Evolutionary conservation across 2,797 vertebrate genomes (phyloP), one percentile per base, ranked within the genome.

Genomic region (Clamator glandarius): DNA sequence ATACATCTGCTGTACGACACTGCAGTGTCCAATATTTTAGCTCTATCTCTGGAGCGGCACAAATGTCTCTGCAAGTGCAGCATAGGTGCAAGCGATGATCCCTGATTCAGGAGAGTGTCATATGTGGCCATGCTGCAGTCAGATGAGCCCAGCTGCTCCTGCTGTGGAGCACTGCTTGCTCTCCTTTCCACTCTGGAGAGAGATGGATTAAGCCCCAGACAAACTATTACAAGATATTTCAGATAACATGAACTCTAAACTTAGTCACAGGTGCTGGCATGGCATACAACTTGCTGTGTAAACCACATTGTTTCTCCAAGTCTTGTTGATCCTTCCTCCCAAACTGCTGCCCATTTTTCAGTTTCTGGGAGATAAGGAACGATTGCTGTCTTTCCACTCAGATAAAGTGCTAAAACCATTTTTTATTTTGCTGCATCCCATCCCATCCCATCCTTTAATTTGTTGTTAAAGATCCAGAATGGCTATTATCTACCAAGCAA

Each of bases 91-190:
- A 69, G 15, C 1, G 5, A 66, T 62, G 44, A 51, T 28, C 9
- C 8, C 1, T 0, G 1, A 4, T 46, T 42, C 46, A 36, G 29
- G 15, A 64, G 35, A 88, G 35, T 12, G 35, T 62, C 15, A 20
- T 10, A 19, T 0, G 1, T 39, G 28, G 58, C 35, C 3, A 3
- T 1, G 3, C 8, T 64, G 66, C 5, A 7, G 9, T 12, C 0
- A 0, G 25, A 36, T 8, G 7, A 77, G 6, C 29, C 50, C 6
- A 8, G 58, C 18, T 84, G 48, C 39, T 75, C 26, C 41, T 3
- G 7, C 31, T 2, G 1, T 18, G 26, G 18, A 78, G 16, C 26
- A 8, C 24, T 19, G 28, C 24, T 39, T 69, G 15, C 24, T 79
- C n/a, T 51, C 23, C 35, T 81, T 81, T 23, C 35, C 19, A 9